phyloP scores from a whole-genome alignment of 2,113 vertebrate species.

The Tichodroma muraria region DNA sequence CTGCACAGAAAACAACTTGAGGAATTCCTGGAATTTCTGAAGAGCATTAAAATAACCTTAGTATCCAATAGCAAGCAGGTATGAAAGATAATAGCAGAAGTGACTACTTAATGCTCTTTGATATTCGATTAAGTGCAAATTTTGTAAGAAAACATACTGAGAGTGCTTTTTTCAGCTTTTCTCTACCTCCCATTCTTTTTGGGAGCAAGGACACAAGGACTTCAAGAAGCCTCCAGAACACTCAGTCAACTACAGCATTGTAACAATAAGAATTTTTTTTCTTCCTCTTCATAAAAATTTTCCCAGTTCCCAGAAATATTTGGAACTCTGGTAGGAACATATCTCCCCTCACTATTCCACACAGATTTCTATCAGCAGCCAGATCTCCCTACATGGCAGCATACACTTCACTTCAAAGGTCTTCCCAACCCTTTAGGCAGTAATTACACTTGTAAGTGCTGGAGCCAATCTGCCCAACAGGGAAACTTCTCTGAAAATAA shows the following conservation, averaged over 20 bases:
- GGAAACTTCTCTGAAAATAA: slow-evolving; percentile 24
- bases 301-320: not conserved
- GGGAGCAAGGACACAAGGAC: not conserved
- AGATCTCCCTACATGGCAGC: not conserved
- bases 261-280: not conserved
- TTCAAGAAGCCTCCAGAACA: not conserved
- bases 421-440: not conserved
- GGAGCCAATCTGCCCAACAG: slow-evolving; percentile 34
- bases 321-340: not conserved
- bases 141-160: not conserved
- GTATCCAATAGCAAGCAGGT: not conserved
- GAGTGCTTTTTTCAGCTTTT: not conserved
- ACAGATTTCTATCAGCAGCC: not conserved
- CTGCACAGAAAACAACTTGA: not conserved
- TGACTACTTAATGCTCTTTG: not conserved
- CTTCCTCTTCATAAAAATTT: not conserved
- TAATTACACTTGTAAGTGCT: slow-evolving; percentile 21
- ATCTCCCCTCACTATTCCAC: not conserved
- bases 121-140: not conserved
- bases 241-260: not conserved
- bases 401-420: slow-evolving; percentile 17
- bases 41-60: not conserved
- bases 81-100: slow-evolving; percentile 12
- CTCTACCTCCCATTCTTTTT: not conserved
- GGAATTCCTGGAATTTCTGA: slow-evolving; percentile 50